Conservation (phyloP, 2,113 vertebrate species). For the Pao palembangensis region DNA sequence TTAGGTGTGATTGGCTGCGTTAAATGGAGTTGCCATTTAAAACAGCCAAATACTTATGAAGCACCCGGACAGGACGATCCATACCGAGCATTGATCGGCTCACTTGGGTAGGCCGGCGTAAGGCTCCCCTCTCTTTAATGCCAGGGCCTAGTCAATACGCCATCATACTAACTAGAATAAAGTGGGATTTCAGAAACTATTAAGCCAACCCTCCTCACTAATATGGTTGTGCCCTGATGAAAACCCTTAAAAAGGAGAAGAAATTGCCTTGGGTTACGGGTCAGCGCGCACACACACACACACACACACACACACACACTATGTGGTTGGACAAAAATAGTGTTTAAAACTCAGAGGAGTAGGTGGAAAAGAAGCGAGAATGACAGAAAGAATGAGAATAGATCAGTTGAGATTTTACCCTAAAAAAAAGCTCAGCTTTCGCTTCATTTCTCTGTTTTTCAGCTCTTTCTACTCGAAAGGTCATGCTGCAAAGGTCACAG, state of each 20-base stretch:
- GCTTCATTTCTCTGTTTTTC: slow-evolving; percentile 29
- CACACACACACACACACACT: slow-evolving; percentile 35
- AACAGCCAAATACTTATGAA: slow-evolving; percentile 80
- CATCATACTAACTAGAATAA: slow-evolving; percentile 74
- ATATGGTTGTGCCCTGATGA: slow-evolving; percentile 76
- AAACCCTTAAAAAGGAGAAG: slow-evolving; percentile 74
- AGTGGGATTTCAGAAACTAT: slow-evolving; percentile 74
- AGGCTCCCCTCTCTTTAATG: slow-evolving; percentile 66
- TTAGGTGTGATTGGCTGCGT: slow-evolving; percentile 81
- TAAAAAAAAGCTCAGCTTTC: slow-evolving; percentile 43
- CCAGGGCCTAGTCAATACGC: slow-evolving; percentile 71
- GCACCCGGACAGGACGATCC: slow-evolving; percentile 77
- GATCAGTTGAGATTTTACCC: slow-evolving; percentile 35
- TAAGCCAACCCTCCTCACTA: slow-evolving; percentile 71
- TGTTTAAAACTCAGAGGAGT: slow-evolving; percentile 15
- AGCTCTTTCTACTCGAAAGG: slow-evolving; percentile 64
- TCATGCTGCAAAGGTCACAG: slow-evolving; percentile 68
- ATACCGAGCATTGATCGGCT: slow-evolving; percentile 74
- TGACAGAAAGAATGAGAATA: slow-evolving; percentile 16
- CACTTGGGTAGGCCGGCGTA: slow-evolving; percentile 61
- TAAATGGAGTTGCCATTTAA: slow-evolving; percentile 82
- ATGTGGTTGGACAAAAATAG: slow-evolving; percentile 28
- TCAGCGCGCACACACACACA: slow-evolving; percentile 32
- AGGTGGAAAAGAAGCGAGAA: slow-evolving; percentile 21
- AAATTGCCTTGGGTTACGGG: slow-evolving; percentile 77